These are phyloP conservation scores for Hypomecis atomaria DNA, from an alignment of 2,888 invertebrate genomes.

Conservation along the genomic window DNA sequence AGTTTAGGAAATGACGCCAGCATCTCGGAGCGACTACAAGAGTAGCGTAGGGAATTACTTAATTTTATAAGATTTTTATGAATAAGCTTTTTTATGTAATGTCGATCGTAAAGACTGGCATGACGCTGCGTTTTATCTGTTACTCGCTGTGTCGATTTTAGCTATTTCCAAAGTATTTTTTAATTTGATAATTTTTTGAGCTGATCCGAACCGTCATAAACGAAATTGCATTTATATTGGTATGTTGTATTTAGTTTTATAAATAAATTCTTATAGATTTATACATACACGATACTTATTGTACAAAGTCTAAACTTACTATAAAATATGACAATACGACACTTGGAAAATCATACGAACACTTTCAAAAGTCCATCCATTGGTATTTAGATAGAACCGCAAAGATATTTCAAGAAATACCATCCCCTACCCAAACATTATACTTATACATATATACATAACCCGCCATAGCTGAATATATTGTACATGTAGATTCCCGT, in stretches of 20 bases:
- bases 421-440: not conserved
- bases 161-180: too few relatives aligned
- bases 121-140: constrained; percentile 21
- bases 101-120: constrained; percentile 31
- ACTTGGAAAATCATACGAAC: too few relatives aligned
- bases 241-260: too few relatives aligned
- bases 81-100: constrained; percentile 30
- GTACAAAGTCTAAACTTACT: too few relatives aligned
- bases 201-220: too few relatives aligned
- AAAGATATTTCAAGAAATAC: not conserved
- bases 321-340: too few relatives aligned
- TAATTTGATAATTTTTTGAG: too few relatives aligned
- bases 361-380: too few relatives aligned
- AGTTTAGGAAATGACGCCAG: constrained; percentile 47
- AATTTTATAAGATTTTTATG: constrained; percentile 38
- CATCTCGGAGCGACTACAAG: constrained; percentile 31
- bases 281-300: too few relatives aligned
- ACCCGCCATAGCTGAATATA: not conserved
- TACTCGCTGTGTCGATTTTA: not conserved
- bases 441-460: not conserved
- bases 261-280: too few relatives aligned
- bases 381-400: too few relatives aligned
- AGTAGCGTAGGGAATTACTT: constrained; percentile 37
- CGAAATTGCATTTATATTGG: too few relatives aligned
- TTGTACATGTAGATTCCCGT: not conserved